A percentile compares a stretch with the other conserved stretches of the same genome.
Evolutionary conservation across 2,888 invertebrate species (phyloP).

Genomic region (Scaptomyza cyrtandrae): DNA sequence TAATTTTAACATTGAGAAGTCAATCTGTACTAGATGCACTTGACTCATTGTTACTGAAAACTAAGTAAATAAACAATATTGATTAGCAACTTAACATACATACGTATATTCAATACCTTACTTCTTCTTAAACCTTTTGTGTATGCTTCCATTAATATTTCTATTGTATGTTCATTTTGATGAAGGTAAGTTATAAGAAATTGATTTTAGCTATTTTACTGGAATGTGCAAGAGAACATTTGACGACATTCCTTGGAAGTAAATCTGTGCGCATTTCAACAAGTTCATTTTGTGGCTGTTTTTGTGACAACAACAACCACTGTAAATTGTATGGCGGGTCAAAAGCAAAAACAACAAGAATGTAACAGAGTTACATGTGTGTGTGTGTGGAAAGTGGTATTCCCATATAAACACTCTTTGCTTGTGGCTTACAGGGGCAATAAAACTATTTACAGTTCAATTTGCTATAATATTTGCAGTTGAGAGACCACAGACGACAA

Average conservation of each 20-base stretch:
- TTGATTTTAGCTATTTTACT: no score
- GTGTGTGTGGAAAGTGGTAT: slow-evolving; percentile 18
- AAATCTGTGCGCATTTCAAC: slow-evolving; percentile 70
- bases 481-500: slow-evolving; percentile 72
- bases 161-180: no score
- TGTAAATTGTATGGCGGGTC: slow-evolving; percentile 24
- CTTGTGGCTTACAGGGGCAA: slow-evolving; percentile 68
- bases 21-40: no score
- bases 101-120: no score
- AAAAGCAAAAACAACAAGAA: slow-evolving; percentile 48
- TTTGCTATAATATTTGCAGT: slow-evolving; percentile 78
- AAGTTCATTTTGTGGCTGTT: slow-evolving; percentile 65
- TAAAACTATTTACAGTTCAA: slow-evolving; percentile 80
- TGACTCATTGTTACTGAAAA: no score
- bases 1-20: no score
- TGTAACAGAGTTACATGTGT: slow-evolving; percentile 33
- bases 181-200: neutral
- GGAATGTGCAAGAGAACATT: neutral
- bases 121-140: no score
- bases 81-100: no score
- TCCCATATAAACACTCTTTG: slow-evolving; percentile 24
- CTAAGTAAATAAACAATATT: no score
- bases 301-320: slow-evolving; percentile 27
- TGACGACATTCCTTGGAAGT: slow-evolving; percentile 55
- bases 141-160: no score